Base-by-base conservation (phyloP, 2,113 vertebrate species). In the Smithornis capensis region DNA sequence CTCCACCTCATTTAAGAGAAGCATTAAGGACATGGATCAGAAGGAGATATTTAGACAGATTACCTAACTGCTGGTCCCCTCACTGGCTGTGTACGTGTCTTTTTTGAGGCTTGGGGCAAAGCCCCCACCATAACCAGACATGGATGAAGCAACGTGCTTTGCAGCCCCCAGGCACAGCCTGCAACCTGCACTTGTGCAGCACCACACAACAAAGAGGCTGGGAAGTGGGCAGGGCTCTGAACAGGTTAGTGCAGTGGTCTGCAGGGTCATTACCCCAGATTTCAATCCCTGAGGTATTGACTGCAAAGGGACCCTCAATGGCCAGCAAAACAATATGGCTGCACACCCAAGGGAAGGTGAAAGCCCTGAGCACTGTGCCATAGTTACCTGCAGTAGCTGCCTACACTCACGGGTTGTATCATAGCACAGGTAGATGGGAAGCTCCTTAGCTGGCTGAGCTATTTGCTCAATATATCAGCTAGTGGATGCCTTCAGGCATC, bases 121-220 rank as follows among this genome's bases (percentile, higher is more conserved):
- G 14, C 27, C 0, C 19, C 17, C 28, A 35, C 31, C 16, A 19
- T 37, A 78, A 57, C 6, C 42, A 84, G 38, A 10, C 1, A 3
- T 1, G 23, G 12, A 15, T 19, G 40, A 94, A 87, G 17, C 13
- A 55, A 29, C 24, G 8, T 0, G 3, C 5, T 55, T 52, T 70
- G 74, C 82, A 94, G 40, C 14, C 38, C 64, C 23, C 44, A 68
- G 28, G 14, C 3, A 2, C 18, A 52, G 19, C 14, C 40, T n/a
- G 12, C 37, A 53, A 25, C 22, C 28, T 6, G 12, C 0, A 0
- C 10, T 40, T 65, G 11, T 33, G 35, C 0, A 0, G 16, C 44
- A 21, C 23, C 0, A 0, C n/a, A 18, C 2, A 6, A 19, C 27
- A 27, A 47, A 47, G 33, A n/a, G 23, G 12, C 14, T 23, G 31